Conservation (phyloP, 1,140 invertebrate species). For the Drosophila novamexicana region DNA sequence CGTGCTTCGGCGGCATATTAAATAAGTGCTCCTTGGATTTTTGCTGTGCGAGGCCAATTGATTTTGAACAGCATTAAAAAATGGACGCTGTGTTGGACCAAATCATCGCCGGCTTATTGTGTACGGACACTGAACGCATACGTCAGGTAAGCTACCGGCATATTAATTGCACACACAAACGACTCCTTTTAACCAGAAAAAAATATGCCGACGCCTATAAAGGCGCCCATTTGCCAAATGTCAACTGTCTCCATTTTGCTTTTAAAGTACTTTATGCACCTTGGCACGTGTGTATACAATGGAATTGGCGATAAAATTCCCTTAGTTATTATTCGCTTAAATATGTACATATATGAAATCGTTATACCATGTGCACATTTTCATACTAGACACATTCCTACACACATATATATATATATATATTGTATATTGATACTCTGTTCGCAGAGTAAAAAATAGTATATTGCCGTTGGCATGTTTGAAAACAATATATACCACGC, state of each 20-base stretch:
- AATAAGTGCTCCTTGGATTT: constrained; percentile 19
- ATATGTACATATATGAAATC: not conserved
- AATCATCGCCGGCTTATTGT: constrained; percentile 72
- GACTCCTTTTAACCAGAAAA: constrained; percentile 5
- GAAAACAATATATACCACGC: too few species aligned
- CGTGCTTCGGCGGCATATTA: constrained; percentile 30
- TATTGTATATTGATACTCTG: not conserved
- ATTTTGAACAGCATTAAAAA: constrained; percentile 10
- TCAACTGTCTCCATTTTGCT: constrained; percentile 14
- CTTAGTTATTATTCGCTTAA: not conserved
- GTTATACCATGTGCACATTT: constrained; percentile 46
- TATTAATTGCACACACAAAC: not conserved
- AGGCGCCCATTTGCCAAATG: constrained; percentile 11
- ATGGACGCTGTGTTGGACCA: constrained; percentile 62
- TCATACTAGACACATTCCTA: constrained; percentile 10
- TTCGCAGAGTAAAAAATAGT: not conserved
- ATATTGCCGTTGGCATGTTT: not conserved
- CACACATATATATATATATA: not conserved
- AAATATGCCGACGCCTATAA: constrained; percentile 16
- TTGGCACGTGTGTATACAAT: not conserved
- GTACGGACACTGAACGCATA: constrained; percentile 84
- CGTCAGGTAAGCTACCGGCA: constrained; percentile 85
- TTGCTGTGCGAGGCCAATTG: constrained; percentile 2
- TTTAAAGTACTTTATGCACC: not conserved
- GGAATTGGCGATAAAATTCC: not conserved